Percentiles rank a stretch among this genome's conserved stretches.
Evolutionary conservation across 2,888 invertebrate genomes (phyloP).

Genomic region (Sarcophaga caerulescens): DNA sequence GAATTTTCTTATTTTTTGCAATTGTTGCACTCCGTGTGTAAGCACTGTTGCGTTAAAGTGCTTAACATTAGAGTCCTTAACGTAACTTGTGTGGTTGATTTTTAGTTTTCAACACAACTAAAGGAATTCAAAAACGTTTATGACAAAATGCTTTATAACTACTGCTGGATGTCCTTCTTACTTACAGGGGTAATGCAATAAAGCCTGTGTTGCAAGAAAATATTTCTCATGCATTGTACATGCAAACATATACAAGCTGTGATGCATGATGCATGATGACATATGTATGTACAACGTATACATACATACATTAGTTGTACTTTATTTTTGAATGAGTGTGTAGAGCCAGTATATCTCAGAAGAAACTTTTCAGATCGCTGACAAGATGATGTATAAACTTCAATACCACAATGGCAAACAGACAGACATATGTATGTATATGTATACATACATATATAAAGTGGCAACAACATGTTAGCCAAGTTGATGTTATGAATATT

Average conservation of each 20-base stretch:
- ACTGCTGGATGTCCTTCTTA: neutral
- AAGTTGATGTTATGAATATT: constrained; percentile 18
- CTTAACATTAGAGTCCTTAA: neutral
- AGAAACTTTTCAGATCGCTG: constrained; percentile 52
- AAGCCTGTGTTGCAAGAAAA: constrained; percentile 6
- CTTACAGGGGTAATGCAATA: constrained; percentile 40
- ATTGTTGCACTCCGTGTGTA: neutral
- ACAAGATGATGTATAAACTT: constrained; percentile 59
- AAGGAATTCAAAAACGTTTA: constrained; percentile 28
- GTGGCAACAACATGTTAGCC: neutral
- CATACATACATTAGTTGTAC: neutral
- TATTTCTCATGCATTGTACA: constrained; percentile 7
- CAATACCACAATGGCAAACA: constrained; percentile 45
- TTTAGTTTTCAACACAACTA: constrained; percentile 25
- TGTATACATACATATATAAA: neutral
- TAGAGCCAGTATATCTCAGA: neutral
- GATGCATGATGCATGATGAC: neutral
- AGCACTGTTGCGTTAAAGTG: neutral
- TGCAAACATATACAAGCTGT: neutral
- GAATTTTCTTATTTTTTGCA: neutral
- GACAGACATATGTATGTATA: neutral
- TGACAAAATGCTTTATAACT: constrained; percentile 28
- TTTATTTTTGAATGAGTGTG: neutral
- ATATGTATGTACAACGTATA: neutral
- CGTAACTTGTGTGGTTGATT: constrained; percentile 14